Conservation (phyloP, 2,888 invertebrate species). For the Zonitis immaculata region DNA sequence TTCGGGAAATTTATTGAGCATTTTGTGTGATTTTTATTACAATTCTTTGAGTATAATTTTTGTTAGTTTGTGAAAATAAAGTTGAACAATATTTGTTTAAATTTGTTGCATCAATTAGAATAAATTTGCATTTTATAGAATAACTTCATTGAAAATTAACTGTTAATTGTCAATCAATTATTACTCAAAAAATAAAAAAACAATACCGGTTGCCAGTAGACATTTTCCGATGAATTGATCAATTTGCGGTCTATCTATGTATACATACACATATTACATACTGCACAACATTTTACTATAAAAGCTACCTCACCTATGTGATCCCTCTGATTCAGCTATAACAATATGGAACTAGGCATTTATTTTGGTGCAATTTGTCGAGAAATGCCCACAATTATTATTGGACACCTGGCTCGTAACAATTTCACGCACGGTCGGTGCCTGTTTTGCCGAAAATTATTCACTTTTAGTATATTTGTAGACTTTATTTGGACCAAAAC, state of each 20-base stretch:
- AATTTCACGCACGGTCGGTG: constrained; percentile 33
- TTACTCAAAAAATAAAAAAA: too few relatives aligned
- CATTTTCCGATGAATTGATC: constrained; percentile 13
- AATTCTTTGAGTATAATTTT: constrained; percentile 8
- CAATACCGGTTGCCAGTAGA: too few relatives aligned
- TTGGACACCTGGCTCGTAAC: constrained; percentile 33
- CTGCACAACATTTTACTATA: not conserved
- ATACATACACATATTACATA: too few relatives aligned
- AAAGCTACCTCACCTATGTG: too few relatives aligned
- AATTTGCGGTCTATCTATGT: constrained; percentile 1
- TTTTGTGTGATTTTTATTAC: constrained; percentile 16
- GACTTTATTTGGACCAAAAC: constrained; percentile 10
- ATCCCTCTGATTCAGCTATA: not conserved
- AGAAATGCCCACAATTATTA: constrained; percentile 41
- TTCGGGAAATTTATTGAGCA: constrained; percentile 17
- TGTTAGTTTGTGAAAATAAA: constrained; percentile 5
- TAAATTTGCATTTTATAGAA: too few relatives aligned
- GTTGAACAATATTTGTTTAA: too few relatives aligned
- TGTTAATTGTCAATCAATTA: too few relatives aligned
- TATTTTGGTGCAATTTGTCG: constrained; percentile 44
- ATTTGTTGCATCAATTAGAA: too few relatives aligned
- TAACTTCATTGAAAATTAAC: too few relatives aligned
- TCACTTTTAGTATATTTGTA: constrained; percentile 13
- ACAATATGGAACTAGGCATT: constrained; percentile 3
- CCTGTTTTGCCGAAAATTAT: constrained; percentile 13